phyloP scores from a whole-genome alignment of 2,113 vertebrate genomes.

The Gasterosteus aculeatus region DNA sequence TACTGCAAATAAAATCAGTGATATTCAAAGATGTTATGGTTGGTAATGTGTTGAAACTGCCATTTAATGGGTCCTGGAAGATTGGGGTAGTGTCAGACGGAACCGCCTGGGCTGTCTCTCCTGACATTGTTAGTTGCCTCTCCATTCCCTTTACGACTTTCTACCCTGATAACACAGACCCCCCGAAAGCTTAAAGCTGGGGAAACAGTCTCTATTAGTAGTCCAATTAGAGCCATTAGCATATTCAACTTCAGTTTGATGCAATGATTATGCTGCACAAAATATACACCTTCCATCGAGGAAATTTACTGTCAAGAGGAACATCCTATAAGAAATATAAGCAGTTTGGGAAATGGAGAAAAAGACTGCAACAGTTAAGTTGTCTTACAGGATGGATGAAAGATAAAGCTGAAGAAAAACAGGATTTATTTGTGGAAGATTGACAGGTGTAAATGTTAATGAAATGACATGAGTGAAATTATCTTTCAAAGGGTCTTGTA shows the following conservation, averaged over 20 bases:
- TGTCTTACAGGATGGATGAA: constrained; percentile 7
- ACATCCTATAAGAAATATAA: constrained; percentile 35
- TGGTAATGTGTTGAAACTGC: constrained; percentile 99
- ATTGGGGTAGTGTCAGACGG: constrained; percentile 99
- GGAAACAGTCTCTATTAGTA: constrained; percentile 99
- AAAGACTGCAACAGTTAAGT: constrained; percentile 29
- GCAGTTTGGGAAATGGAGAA: constrained; percentile 15
- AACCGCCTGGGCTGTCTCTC: constrained; percentile 98
- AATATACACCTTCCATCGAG: constrained; percentile 71
- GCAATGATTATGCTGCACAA: constrained; percentile 83
- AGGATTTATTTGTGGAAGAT: not conserved
- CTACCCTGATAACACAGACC: constrained; percentile 99
- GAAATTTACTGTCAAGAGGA: constrained; percentile 63
- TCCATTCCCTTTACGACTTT: constrained; percentile 99
- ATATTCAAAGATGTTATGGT: constrained; percentile 99
- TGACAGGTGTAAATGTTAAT: constrained; percentile 21
- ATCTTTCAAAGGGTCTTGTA: not conserved
- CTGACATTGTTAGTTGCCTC: constrained; percentile 99
- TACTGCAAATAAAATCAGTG: constrained; percentile 99
- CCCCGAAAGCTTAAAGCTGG: constrained; percentile 97
- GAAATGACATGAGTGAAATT: constrained; percentile 10
- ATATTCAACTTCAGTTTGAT: constrained; percentile 98
- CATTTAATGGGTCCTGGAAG: constrained; percentile 99
- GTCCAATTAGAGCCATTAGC: constrained; percentile 99
- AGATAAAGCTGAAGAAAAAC: not conserved